Conservation (phyloP, 2,797 vertebrate species). For the Alauda arvensis region DNA sequence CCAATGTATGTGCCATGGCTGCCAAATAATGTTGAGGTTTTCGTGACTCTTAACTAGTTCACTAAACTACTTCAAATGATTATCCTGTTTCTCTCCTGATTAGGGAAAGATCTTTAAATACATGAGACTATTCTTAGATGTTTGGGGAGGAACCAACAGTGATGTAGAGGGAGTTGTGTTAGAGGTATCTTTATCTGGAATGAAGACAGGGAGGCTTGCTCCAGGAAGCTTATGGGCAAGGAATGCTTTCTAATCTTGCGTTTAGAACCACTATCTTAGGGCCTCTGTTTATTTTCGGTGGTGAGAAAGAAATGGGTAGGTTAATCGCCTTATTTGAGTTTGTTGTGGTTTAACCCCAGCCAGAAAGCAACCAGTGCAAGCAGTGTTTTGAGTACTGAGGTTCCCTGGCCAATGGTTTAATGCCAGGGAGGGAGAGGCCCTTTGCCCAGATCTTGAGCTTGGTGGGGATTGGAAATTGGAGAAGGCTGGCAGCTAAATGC, state of each 20-base stretch:
- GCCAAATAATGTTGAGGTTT: neutral
- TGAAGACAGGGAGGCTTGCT: neutral
- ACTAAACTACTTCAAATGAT: neutral
- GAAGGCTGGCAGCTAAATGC: neutral
- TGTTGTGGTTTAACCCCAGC: neutral
- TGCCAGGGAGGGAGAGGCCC: neutral
- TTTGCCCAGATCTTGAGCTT: neutral
- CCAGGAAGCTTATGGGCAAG: neutral
- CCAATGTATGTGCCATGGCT: neutral
- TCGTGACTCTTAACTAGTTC: neutral
- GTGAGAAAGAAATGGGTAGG: neutral
- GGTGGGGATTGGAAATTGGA: neutral
- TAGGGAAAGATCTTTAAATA: conserved; percentile 3
- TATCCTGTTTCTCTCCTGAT: neutral
- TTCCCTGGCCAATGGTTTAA: neutral
- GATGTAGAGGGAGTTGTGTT: neutral
- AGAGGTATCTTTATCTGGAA: neutral
- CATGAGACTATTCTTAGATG: neutral
- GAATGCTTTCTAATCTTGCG: neutral
- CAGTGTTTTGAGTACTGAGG: neutral
- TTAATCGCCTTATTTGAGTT: neutral
- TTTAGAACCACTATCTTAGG: neutral
- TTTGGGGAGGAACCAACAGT: neutral
- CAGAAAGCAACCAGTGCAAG: neutral
- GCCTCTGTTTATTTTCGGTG: neutral